phyloP scores from a whole-genome alignment of 2,113 vertebrate species.

The Vulpes lagopus region DNA sequence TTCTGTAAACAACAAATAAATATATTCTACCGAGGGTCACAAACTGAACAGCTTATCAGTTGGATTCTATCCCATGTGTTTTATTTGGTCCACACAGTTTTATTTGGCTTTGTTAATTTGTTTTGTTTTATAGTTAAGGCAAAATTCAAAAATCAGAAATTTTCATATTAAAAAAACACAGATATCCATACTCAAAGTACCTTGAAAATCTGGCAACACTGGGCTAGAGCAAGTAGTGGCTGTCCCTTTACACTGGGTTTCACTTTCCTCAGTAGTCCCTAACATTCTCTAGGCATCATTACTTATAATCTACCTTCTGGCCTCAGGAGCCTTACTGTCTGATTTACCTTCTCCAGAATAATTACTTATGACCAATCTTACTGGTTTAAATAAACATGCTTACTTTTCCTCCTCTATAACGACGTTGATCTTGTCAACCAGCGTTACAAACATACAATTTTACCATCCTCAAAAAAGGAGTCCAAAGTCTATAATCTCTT shows the following conservation, averaged over 20 bases:
- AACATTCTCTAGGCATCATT: neutral
- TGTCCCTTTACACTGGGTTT: neutral
- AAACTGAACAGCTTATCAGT: neutral
- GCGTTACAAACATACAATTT: neutral
- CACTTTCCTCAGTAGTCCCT: neutral
- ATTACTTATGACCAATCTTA: neutral
- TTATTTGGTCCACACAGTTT: neutral
- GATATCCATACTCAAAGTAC: neutral
- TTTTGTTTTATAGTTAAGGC: neutral
- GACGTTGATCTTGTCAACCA: neutral
- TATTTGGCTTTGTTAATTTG: neutral
- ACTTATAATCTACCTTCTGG: neutral
- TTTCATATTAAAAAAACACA: neutral
- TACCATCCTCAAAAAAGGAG: neutral
- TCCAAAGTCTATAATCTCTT: conserved; percentile 19
- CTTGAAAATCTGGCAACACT: neutral
- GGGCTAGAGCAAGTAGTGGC: neutral
- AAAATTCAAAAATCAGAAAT: neutral
- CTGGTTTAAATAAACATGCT: neutral
- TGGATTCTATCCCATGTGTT: neutral
- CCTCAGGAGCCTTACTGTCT: neutral
- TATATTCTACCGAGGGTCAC: neutral
- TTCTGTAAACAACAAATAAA: neutral
- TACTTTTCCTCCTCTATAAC: neutral
- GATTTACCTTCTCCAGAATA: neutral